phyloP scores from a whole-genome alignment of 2,797 vertebrate species.

The Enteromius trimaculatus region DNA sequence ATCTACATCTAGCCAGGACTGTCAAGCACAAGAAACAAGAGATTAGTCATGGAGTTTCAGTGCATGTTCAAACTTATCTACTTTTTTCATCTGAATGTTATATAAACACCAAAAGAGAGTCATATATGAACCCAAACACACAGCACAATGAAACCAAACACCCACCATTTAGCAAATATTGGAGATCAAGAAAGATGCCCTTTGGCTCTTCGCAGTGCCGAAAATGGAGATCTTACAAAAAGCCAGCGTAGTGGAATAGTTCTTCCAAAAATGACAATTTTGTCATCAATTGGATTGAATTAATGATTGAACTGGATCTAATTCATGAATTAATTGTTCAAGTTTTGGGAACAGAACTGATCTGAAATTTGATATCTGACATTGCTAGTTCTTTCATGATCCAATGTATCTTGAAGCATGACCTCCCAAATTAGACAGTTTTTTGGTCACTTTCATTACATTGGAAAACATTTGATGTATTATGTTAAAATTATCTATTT shows the following conservation, averaged over 20 bases:
- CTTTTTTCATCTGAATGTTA: background rate
- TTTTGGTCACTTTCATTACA: background rate
- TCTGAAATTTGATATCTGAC: background rate
- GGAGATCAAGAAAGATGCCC: conserved; percentile 19
- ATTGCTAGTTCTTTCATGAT: too few species aligned
- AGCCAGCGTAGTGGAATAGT: background rate
- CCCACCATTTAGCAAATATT: conserved; percentile 13
- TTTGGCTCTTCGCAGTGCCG: conserved; percentile 33
- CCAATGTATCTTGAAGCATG: background rate
- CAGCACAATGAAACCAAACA: conserved; percentile 20
- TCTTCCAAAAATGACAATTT: background rate
- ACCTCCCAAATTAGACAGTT: background rate
- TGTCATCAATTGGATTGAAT: background rate
- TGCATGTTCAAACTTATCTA: conserved; percentile 30
- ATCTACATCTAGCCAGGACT: conserved; percentile 59
- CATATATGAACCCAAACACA: conserved; percentile 9
- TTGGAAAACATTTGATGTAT: background rate
- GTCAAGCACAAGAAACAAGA: conserved; percentile 66
- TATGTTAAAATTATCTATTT: background rate
- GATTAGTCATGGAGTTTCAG: conserved; percentile 58
- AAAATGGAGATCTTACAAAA: conserved; percentile 35
- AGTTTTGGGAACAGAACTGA: background rate
- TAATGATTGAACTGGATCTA: background rate
- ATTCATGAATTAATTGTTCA: background rate
- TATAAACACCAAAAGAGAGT: conserved; percentile 15